These are phyloP conservation scores for Nesometra sesokonis DNA, from an alignment of 35 echinoderm and acorn worm genomes.

Conservation along the genomic window DNA sequence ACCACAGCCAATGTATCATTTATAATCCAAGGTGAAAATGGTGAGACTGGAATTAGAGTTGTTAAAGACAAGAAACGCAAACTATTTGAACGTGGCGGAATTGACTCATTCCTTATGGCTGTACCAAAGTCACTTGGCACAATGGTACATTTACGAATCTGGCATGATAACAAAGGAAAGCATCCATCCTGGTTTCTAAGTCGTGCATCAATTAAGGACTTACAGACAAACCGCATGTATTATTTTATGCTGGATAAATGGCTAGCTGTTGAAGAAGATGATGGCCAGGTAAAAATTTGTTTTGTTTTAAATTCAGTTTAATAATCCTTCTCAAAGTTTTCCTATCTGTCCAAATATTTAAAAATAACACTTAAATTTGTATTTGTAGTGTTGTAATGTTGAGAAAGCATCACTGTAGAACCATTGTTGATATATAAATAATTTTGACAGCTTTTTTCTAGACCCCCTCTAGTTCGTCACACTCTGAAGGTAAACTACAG, in stretches of 20 bases:
- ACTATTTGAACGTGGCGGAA: conserved; percentile 65
- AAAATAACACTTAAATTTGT: too few relatives aligned
- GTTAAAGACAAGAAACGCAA: conserved; percentile 59
- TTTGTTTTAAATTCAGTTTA: too few relatives aligned
- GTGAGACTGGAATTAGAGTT: conserved; percentile 44
- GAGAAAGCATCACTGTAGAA: too few relatives aligned
- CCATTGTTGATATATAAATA: too few relatives aligned
- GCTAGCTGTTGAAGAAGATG: conserved; percentile 97
- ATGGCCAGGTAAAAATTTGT: conserved; percentile 62
- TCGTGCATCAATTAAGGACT: conserved; percentile 67
- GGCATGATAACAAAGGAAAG: conserved; percentile 79
- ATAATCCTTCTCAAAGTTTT: too few relatives aligned
- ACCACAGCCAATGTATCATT: conserved; percentile 73
- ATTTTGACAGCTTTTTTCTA: too few relatives aligned
- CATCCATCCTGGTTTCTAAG: conserved; percentile 72
- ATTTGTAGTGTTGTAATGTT: too few relatives aligned
- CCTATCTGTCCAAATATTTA: too few relatives aligned
- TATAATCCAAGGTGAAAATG: conserved; percentile 56
- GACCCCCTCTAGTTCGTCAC: too few relatives aligned
- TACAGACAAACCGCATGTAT: conserved; percentile 49
- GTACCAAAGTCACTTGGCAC: conserved; percentile 38
- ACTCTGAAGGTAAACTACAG: too few relatives aligned
- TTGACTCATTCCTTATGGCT: conserved; percentile 74
- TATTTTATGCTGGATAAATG: conserved; percentile 86
- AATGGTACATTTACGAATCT: conserved; percentile 54